Evolutionary conservation across 2,888 invertebrate species (phyloP), one percentile per base, ranked within the genome.

Genomic region (Nomada goodeniana): DNA sequence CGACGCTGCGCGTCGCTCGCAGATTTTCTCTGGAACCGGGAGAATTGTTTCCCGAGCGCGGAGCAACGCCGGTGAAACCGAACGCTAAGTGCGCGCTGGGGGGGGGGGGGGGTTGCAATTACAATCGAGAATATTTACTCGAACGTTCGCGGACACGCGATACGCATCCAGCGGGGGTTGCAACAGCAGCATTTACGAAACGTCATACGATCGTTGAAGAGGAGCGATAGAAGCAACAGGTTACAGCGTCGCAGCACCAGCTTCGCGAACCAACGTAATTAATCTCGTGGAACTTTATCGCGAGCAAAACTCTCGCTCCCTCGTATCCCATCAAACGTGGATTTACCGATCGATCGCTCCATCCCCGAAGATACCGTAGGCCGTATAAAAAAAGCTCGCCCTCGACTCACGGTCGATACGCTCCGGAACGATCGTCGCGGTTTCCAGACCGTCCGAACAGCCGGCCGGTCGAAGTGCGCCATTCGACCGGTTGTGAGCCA

Each of bases 401-500:
- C 47, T 47, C 47, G 47, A 15, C 13, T 53, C 53, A 57, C 57
- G 11, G 2, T 26, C 13, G 47, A 47, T 26, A 26, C 26, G 57
- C 26, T 23, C 57, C 23, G 2, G 2, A 53, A 52, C 20, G 20
- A 26, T 18, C 50, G 65, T 67, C 65, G n/a, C 65, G 18, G 4
- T 55, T 68, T 68, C 42, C 52, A 9, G 18, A 36, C 5, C 36
- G 7, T 59, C 26, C 9, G n/a, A 18, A 23, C 7, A 7, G 42
- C 9, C 23, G 11, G 29, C 13, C 20, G n/a, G n/a, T 52, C 65
- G 29, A 36, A 70, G 68, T 63, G 79, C 65, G 80, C 61, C 36
- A 57, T 70, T 67, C 75, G 76, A 83, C 74, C 82, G 82, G 82
- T 87, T 83, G 87, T 65, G 74, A 80, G 83, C 86, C 86, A 86